These are phyloP conservation scores for Aramus guarauna DNA, from an alignment of 2,113 vertebrate species.

Conservation along the genomic window DNA sequence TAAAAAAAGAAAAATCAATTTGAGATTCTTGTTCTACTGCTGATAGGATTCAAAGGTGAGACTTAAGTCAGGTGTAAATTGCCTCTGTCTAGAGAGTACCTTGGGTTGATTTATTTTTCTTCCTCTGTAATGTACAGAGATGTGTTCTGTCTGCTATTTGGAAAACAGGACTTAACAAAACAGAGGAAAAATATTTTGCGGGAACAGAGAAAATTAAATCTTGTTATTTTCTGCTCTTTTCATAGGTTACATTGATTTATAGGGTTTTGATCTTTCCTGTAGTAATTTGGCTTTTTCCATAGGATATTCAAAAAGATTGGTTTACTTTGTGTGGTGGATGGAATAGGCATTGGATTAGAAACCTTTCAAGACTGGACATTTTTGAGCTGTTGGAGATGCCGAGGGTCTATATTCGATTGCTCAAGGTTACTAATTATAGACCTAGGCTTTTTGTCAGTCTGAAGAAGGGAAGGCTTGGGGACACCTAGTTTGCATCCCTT, in stretches of 20 bases:
- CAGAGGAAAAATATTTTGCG: not conserved
- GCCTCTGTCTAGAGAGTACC: not conserved
- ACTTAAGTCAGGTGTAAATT: not conserved
- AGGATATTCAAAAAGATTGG: not conserved
- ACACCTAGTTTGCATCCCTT: not conserved
- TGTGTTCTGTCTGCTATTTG: not conserved
- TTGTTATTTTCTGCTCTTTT: not conserved
- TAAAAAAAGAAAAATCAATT: not conserved
- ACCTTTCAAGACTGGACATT: not conserved
- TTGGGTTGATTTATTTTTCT: not conserved
- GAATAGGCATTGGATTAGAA: not conserved
- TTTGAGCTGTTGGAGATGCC: not conserved
- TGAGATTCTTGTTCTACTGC: not conserved
- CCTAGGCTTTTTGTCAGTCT: not conserved
- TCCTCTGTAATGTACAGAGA: not conserved
- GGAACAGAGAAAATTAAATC: not conserved
- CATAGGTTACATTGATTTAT: not conserved
- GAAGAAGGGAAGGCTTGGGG: not conserved
- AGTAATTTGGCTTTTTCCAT: rapidly evolving
- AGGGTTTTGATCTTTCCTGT: not conserved
- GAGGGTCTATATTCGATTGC: not conserved
- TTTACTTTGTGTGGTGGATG: not conserved
- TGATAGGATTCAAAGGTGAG: not conserved
- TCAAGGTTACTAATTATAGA: not conserved
- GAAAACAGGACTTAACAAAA: not conserved